Conservation (phyloP, 2,797 vertebrate genomes). For the Leptodactylus fallax region DNA sequence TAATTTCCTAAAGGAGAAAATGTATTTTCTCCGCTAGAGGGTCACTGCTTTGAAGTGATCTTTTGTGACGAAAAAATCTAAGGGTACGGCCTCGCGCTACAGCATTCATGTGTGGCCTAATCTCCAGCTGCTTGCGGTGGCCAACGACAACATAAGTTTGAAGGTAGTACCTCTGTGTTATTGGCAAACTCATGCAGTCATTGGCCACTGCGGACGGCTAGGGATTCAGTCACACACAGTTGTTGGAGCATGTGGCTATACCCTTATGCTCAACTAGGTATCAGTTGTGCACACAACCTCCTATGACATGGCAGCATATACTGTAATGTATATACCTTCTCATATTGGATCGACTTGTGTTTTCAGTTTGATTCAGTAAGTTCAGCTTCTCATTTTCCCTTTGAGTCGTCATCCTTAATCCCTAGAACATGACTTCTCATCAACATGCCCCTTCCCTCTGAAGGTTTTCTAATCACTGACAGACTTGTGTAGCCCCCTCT, state of each 20-base stretch:
- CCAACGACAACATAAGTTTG: too few relatives aligned
- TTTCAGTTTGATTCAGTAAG: constrained; percentile 10
- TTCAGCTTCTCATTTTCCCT: constrained; percentile 28
- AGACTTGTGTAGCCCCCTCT: constrained; percentile 31
- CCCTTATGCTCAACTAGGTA: not conserved
- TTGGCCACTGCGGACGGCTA: too few relatives aligned
- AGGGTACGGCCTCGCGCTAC: too few relatives aligned
- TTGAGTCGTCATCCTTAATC: constrained; percentile 32
- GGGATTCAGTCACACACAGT: too few relatives aligned
- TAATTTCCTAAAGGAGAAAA: not conserved
- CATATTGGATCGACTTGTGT: constrained; percentile 1
- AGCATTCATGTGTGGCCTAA: too few relatives aligned
- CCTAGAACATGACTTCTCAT: constrained; percentile 46
- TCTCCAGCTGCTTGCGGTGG: too few relatives aligned
- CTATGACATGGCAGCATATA: not conserved
- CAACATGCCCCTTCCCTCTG: constrained; percentile 27
- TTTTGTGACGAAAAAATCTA: not conserved
- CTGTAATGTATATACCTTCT: constrained; percentile 17
- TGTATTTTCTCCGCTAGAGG: not conserved
- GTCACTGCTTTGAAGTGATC: not conserved
- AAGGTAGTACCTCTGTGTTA: too few relatives aligned
- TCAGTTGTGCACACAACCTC: not conserved
- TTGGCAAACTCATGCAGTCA: too few relatives aligned
- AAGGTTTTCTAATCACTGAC: constrained; percentile 51
- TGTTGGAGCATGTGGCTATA: too few relatives aligned